Percentiles rank a stretch among this genome's conserved stretches.
Evolutionary conservation across 2,797 vertebrate genomes (phyloP).

Genomic region (Esox lucius): DNA sequence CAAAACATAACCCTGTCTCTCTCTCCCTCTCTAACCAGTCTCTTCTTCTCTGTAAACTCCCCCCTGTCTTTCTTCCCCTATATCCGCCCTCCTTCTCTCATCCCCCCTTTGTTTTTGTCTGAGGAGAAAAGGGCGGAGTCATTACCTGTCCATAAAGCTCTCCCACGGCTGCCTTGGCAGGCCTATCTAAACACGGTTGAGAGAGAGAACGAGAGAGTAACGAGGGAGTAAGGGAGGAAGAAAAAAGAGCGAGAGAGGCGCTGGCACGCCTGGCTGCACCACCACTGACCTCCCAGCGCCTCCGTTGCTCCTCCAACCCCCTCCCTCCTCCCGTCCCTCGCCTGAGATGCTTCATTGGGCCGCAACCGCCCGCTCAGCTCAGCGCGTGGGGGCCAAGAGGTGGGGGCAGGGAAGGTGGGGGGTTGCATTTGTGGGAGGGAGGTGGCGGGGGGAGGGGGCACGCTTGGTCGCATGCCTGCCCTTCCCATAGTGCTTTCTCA

Average conservation of each 20-base stretch:
- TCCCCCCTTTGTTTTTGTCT: constrained; percentile 36
- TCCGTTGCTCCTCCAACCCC: constrained; percentile 10
- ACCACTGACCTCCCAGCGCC: constrained; percentile 71
- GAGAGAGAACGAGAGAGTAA: neutral
- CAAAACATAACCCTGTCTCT: constrained; percentile 17
- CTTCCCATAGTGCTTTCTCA: constrained; percentile 68
- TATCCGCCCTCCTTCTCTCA: constrained; percentile 7
- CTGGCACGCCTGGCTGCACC: constrained; percentile 69
- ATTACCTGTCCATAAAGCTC: constrained; percentile 71
- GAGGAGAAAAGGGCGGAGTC: constrained; percentile 47
- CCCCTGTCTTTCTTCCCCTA: neutral
- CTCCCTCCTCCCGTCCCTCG: constrained; percentile 49
- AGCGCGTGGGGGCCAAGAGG: constrained; percentile 67
- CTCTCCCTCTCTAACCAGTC: constrained; percentile 10
- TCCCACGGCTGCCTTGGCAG: constrained; percentile 58
- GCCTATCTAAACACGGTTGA: constrained; percentile 35
- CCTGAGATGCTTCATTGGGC: constrained; percentile 73
- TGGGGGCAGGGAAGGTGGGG: constrained; percentile 13
- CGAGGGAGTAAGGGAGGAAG: constrained; percentile 11
- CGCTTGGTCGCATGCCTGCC: constrained; percentile 61
- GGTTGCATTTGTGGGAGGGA: neutral
- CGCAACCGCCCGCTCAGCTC: constrained; percentile 75
- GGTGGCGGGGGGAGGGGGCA: constrained; percentile 13
- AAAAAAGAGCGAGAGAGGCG: constrained; percentile 45
- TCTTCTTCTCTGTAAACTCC: constrained; percentile 5